These are phyloP conservation scores for Agriotes lineatus DNA, from an alignment of 2,888 invertebrate species.

Conservation along the genomic window DNA sequence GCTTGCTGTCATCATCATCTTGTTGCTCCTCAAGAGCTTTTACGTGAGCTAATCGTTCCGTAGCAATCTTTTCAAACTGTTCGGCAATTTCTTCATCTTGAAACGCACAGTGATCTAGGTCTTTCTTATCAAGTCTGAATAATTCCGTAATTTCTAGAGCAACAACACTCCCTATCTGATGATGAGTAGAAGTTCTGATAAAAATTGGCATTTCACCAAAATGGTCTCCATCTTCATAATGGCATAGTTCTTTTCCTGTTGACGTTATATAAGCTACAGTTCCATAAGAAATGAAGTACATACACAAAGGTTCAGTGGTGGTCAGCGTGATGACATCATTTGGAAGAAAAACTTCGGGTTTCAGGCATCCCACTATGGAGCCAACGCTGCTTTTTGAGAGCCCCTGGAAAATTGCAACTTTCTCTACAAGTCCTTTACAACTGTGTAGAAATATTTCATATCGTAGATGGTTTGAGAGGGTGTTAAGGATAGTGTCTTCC, in stretches of 20 bases:
- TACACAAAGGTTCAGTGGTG: slow-evolving; percentile 62
- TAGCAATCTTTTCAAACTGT: slow-evolving; percentile 62
- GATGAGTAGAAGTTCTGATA: slow-evolving; percentile 49
- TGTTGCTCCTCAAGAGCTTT: background rate
- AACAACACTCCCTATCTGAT: slow-evolving; percentile 46
- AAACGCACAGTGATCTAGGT: slow-evolving; percentile 53
- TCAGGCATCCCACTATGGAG: slow-evolving; percentile 68
- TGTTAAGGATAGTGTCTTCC: slow-evolving; percentile 60
- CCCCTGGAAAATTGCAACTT: slow-evolving; percentile 69
- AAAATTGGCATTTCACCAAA: slow-evolving; percentile 61
- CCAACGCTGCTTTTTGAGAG: slow-evolving; percentile 67
- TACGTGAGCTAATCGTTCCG: slow-evolving; percentile 53
- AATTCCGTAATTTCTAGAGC: slow-evolving; percentile 61
- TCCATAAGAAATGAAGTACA: slow-evolving; percentile 69
- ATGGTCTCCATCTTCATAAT: slow-evolving; percentile 69
- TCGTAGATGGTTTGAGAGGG: slow-evolving; percentile 60
- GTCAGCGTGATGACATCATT: slow-evolving; percentile 66
- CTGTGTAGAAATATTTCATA: slow-evolving; percentile 70
- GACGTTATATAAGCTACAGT: slow-evolving; percentile 65
- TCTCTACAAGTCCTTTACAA: slow-evolving; percentile 69
- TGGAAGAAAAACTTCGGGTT: slow-evolving; percentile 68
- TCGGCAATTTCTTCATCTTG: slow-evolving; percentile 60
- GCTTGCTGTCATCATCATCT: background rate
- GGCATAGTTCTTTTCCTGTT: slow-evolving; percentile 67
- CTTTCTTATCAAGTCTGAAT: slow-evolving; percentile 53